Evolutionary conservation across 2,113 vertebrate species (phyloP).

Genomic region (Calidris pygmaea): DNA sequence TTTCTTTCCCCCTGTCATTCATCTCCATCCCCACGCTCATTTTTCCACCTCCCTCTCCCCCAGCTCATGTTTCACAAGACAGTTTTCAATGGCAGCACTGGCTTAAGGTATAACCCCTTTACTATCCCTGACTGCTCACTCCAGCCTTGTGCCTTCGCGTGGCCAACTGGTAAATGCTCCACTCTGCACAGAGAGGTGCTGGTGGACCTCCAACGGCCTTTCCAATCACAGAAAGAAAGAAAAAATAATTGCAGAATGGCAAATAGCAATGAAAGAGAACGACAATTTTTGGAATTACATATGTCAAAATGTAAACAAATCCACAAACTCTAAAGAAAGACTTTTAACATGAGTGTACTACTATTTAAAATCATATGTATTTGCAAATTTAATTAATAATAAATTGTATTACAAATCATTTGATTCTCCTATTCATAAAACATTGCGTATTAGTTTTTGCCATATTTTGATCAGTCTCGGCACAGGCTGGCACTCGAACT

Average conservation of each 20-base stretch:
- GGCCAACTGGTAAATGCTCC: background rate
- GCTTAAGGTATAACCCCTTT: background rate
- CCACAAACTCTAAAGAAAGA: background rate
- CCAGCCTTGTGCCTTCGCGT: background rate
- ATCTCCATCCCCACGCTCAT: background rate
- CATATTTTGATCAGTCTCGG: background rate
- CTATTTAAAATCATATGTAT: background rate
- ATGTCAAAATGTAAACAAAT: background rate
- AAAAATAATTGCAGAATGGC: background rate
- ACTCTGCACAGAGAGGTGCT: background rate
- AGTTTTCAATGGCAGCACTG: background rate
- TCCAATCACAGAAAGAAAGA: background rate
- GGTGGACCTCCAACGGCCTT: background rate
- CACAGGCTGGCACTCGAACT: background rate
- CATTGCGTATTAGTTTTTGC: rapidly evolving
- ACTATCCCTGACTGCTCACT: background rate
- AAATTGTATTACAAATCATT: constrained; percentile 2
- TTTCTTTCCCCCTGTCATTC: background rate
- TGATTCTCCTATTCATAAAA: background rate
- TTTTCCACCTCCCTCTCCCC: background rate
- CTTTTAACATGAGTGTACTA: background rate
- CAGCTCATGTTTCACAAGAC: rapidly evolving
- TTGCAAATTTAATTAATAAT: background rate
- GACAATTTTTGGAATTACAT: rapidly evolving
- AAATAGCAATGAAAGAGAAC: background rate